Percentiles rank a stretch among this genome's conserved stretches.
Evolutionary conservation across 2,113 vertebrate species (phyloP).

Genomic region (Nyctibius bracteatus): DNA sequence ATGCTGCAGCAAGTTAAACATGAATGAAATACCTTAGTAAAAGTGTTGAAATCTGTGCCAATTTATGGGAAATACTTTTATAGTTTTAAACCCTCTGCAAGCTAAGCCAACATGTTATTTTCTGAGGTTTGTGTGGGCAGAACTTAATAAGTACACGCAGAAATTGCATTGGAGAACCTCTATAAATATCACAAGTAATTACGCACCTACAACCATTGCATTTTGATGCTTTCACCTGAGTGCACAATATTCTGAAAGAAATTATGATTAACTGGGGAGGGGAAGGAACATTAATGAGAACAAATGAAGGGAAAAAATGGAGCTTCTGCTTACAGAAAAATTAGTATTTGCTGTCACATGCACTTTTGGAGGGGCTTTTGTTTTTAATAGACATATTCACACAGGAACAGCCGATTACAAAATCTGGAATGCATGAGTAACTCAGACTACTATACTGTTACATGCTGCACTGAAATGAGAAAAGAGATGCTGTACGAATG

Average conservation of each 20-base stretch:
- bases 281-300: neutral
- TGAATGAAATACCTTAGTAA: slow-evolving; percentile 20
- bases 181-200: slow-evolving; percentile 53
- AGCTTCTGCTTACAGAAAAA: slow-evolving; percentile 21
- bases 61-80: slow-evolving; percentile 6
- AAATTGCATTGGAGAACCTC: slow-evolving; percentile 39
- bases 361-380: slow-evolving; percentile 22
- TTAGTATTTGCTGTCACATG: slow-evolving; percentile 10
- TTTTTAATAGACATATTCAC: slow-evolving; percentile 15
- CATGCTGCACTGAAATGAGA: slow-evolving; percentile 35
- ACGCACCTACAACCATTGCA: neutral
- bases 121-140: slow-evolving; percentile 57
- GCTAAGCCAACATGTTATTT: slow-evolving; percentile 51
- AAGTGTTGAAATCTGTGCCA: neutral
- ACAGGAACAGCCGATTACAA: neutral
- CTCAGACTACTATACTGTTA: neutral
- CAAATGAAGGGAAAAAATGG: neutral
- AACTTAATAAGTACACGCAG: slow-evolving; percentile 51
- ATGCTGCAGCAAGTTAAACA: neutral
- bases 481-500: neutral
- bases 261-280: neutral
- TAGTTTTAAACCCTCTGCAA: slow-evolving; percentile 26
- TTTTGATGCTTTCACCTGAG: slow-evolving; percentile 43
- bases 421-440: slow-evolving; percentile 28
- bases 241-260: neutral